These are phyloP conservation scores for Phoenicopterus ruber DNA, from an alignment of 2,113 vertebrate genomes.

Conservation along the genomic window DNA sequence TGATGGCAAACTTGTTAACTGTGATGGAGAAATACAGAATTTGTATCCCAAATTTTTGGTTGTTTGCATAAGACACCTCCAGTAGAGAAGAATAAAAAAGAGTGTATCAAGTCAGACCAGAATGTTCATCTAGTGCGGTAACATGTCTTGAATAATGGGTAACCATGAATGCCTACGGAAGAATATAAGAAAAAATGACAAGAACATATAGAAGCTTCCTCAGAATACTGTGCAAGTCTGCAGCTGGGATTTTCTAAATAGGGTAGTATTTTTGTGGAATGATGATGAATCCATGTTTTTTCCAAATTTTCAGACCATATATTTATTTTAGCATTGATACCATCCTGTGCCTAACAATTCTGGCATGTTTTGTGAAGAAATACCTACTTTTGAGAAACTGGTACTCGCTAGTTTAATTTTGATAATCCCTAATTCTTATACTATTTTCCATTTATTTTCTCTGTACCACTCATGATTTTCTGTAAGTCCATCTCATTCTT, in stretches of 20 bases:
- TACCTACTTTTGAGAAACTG: not conserved
- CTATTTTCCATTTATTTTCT: not conserved
- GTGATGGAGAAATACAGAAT: not conserved
- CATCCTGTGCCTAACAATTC: not conserved
- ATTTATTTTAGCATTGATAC: not conserved
- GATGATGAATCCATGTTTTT: not conserved
- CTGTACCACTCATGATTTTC: not conserved
- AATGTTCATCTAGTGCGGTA: not conserved
- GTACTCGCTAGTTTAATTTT: not conserved
- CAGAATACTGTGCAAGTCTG: not conserved
- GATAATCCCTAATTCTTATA: not conserved
- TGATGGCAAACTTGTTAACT: not conserved
- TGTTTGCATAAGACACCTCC: not conserved
- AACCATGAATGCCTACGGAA: not conserved
- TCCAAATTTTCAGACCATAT: not conserved
- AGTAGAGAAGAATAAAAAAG: not conserved
- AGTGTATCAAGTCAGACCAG: not conserved
- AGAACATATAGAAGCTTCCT: not conserved
- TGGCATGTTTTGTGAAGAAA: not conserved
- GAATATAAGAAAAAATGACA: not conserved
- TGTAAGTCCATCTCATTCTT: not conserved
- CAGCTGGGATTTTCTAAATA: not conserved
- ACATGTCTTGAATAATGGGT: not conserved
- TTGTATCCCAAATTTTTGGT: not conserved
- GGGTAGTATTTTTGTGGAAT: not conserved